Evolutionary conservation across 2,797 vertebrate genomes (phyloP), one percentile per base, ranked within the genome.

Genomic region (Pseudochaenichthys georgianus): DNA sequence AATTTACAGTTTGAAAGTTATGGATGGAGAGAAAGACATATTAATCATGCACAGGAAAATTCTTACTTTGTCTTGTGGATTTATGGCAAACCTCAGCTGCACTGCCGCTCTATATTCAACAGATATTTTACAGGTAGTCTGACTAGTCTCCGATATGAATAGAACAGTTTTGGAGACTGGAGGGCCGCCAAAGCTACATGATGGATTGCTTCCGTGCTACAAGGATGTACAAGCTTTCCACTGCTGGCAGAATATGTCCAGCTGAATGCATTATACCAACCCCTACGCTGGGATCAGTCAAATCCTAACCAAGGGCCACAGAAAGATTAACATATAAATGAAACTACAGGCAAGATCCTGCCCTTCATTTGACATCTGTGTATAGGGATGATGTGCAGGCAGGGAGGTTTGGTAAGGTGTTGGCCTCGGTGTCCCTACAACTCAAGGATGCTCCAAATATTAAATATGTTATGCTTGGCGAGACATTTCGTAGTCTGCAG

Each of bases 251-350:
- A 86, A 82, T 68, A 76, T 66, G 84, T 88, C 77, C 77, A 50
- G 70, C 53, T 73, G 81, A 89, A 89, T 86, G 74, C 80, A 90
- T 92, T 83, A 28, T 28, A 86, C 68, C 60, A 64, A 82, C 78
- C 66, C 71, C 38, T 83, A 75, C 77, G 66, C 80, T 80, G 66
- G 84, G 90, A 90, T 87, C 86, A 64, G 66, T 92, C 83, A 84
- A 80, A 89, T 64, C 65, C 80, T 67, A 72, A 87, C 78, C 88
- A 87, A 88, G 86, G 87, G 75, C 86, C 65, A 62, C 63, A 73
- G 77, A 65, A 65, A 81, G 82, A 94, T 94, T 93, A 92, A 83
- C 92, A 94, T 94, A 91, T 93, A 92, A 94, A 93, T 94, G 86
- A 86, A 90, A 89, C 62, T 75, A 78, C 83, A 87, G 79, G 73